Evolutionary conservation across 2,113 vertebrate genomes (phyloP).

Genomic region (Chlorodrepanis virens): DNA sequence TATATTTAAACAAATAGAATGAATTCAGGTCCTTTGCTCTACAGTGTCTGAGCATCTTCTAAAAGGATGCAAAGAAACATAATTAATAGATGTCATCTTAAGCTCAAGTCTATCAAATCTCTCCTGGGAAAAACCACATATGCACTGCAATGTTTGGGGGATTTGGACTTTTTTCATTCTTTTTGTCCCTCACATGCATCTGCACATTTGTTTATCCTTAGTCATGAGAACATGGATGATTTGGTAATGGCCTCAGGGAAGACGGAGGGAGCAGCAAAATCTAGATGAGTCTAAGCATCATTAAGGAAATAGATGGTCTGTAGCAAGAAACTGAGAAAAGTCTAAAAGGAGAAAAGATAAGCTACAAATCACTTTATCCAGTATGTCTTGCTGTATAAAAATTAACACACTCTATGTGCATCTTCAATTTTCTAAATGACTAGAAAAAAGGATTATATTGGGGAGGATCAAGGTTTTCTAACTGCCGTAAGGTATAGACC

Average conservation of each 20-base stretch:
- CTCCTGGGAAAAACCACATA: neutral
- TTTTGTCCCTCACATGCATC: neutral
- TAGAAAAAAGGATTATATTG: neutral
- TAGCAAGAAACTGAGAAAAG: neutral
- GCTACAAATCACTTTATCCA: neutral
- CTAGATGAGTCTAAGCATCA: neutral
- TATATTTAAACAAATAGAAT: neutral
- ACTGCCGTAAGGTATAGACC: neutral
- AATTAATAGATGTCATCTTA: neutral
- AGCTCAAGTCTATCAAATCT: neutral
- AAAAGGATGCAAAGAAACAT: neutral
- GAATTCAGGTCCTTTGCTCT: neutral
- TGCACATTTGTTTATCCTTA: conserved; percentile 22
- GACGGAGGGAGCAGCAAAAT: neutral
- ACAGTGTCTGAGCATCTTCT: neutral
- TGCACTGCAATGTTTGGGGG: neutral
- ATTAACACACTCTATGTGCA: neutral
- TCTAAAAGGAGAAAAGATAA: neutral
- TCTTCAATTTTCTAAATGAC: neutral
- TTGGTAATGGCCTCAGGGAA: neutral
- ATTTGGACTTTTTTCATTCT: neutral
- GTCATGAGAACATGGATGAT: conserved; percentile 10
- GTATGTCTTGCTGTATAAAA: neutral
- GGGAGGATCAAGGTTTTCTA: neutral
- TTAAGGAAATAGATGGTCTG: neutral